A percentile compares a stretch with the other conserved stretches of the same genome.
phyloP scores from a whole-genome alignment of 2,888 invertebrate genomes.

The Muschampia plurimacula region DNA sequence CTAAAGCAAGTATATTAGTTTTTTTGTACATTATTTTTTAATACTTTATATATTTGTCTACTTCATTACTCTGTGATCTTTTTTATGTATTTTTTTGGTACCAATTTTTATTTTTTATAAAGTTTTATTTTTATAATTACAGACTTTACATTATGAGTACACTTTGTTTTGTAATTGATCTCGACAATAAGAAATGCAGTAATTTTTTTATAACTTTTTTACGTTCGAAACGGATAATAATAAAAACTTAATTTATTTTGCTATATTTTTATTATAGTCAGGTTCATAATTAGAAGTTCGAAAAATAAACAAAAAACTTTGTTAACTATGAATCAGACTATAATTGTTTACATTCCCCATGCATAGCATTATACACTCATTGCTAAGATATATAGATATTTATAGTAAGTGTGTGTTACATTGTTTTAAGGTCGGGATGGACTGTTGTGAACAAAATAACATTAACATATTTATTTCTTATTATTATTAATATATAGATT shows the following conservation, averaged over 20 bases:
- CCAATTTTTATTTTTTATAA: constrained; percentile 4
- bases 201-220: background rate
- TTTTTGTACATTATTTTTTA: too few species aligned
- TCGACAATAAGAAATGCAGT: background rate
- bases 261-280: background rate
- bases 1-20: too few species aligned
- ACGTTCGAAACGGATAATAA: background rate
- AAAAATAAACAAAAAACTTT: background rate
- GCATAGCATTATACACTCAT: constrained; percentile 1
- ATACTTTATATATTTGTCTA: too few species aligned
- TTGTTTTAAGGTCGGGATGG: too few species aligned
- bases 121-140: background rate
- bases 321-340: background rate
- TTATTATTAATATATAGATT: background rate
- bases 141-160: background rate
- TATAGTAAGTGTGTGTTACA: background rate
- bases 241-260: background rate
- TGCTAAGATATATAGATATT: background rate
- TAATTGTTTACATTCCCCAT: constrained; percentile 6
- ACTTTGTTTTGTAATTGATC: background rate
- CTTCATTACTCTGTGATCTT: constrained; percentile 6
- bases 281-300: background rate
- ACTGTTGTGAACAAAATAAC: constrained; percentile 4
- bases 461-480: background rate
- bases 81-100: constrained; percentile 7